Base-by-base conservation (phyloP, 1,140 invertebrate species). In the Drosophila setifemur region DNA sequence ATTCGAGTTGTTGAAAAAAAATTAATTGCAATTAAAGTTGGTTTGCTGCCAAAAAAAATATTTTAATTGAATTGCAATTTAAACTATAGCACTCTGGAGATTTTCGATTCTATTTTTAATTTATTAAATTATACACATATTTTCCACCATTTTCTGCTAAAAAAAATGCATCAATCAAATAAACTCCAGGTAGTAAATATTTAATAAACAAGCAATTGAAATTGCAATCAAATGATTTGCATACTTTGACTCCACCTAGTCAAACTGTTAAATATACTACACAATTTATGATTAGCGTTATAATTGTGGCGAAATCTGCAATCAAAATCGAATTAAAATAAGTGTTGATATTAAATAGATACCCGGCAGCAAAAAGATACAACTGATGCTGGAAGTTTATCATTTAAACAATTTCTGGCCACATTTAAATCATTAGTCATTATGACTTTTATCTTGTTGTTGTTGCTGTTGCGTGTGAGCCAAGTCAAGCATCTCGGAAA, bases 371-470 rank as follows among this genome's bases (percentile, higher is more conserved):
- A 3, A 3, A 37, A 21, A 26, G 7, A 14, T 45, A 42, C 14
- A 23, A 53, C 29, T 12, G 7, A 8, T 31, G 16, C 21, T 39
- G 42, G 4, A 4, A n/a, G 8, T 5, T 2, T 33, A 23, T 26
- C 1, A 6, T 37, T 42, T 57, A 54, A 72, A 69, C 79, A 67
- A 78, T 83, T 73, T 71, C 73, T 50, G 79, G 63, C 35, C 64
- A 85, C 58, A 78, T 78, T 71, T 73, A 53, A 78, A 73, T 73
- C 69, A 83, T 83, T 73, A 85, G 78, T 83, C 78, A 83, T 83
- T 85, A 78, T 74, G 76, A 74, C 64, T 73, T 85, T 78, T 53
- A 73, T 55, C 79, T 74, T 71, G 47, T 45, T 68, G 40, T 50
- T 55, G 23, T 35, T 49, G 31, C 7, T 37, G 42, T 64, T 64